Conservation (phyloP, 2,888 invertebrate genomes). For the Bombyx huttoni region DNA sequence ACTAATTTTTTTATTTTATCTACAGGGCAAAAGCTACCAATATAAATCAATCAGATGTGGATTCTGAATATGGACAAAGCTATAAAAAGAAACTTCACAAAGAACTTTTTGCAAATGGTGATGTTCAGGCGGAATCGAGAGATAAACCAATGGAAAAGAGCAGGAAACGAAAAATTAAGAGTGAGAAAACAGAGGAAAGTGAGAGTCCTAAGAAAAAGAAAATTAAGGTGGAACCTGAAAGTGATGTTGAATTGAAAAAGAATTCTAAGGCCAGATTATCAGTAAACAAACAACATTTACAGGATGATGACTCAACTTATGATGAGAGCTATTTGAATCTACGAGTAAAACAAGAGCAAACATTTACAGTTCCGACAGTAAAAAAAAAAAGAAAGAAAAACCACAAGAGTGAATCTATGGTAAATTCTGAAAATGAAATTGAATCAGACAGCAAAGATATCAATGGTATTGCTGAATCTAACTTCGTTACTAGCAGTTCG, state of each 20-base stretch:
- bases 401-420: slow-evolving; percentile 14
- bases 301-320: slow-evolving; percentile 10
- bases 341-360: slow-evolving; percentile 31
- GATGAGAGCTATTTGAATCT: slow-evolving; percentile 28
- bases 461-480: neutral
- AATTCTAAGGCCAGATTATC: slow-evolving; percentile 5
- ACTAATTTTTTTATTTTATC: slow-evolving; percentile 1
- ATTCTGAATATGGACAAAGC: slow-evolving; percentile 9
- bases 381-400: slow-evolving; percentile 7
- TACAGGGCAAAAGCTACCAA: slow-evolving; percentile 9
- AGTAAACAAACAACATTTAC: neutral
- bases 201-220: slow-evolving; percentile 13
- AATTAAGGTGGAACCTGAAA: slow-evolving; percentile 31
- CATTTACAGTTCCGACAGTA: slow-evolving; percentile 7
- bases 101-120: slow-evolving; percentile 8
- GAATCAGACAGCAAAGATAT: slow-evolving; percentile 7
- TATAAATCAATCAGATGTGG: slow-evolving; percentile 6
- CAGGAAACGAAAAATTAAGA: slow-evolving; percentile 10
- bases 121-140: neutral
- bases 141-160: neutral
- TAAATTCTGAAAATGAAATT: slow-evolving; percentile 7
- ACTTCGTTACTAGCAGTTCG: neutral
- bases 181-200: slow-evolving; percentile 7
- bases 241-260: slow-evolving; percentile 25
- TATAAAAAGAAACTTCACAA: slow-evolving; percentile 16